These are phyloP conservation scores for Macrocentrus cingulum DNA, from an alignment of 1,140 invertebrate genomes.

Conservation along the genomic window DNA sequence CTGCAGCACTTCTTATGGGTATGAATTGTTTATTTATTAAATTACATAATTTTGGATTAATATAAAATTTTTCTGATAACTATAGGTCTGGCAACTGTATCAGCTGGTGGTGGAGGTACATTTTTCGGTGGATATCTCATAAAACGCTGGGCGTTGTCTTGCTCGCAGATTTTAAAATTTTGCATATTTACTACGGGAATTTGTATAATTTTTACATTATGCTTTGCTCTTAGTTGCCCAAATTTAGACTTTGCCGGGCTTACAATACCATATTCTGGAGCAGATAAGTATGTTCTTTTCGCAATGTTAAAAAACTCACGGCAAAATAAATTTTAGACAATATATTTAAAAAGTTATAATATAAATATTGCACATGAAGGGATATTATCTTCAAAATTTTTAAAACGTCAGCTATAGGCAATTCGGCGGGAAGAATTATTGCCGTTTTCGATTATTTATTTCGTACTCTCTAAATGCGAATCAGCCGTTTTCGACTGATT, in stretches of 20 bases:
- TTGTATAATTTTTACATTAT: constrained; percentile 64
- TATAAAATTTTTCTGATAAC: too few species aligned
- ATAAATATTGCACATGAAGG: too few species aligned
- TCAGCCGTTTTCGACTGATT: too few species aligned
- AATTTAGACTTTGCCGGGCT: constrained; percentile 75
- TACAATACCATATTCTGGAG: constrained; percentile 61
- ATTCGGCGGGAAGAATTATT: too few species aligned
- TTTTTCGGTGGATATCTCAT: constrained; percentile 80
- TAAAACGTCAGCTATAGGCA: too few species aligned
- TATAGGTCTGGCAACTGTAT: constrained; percentile 73
- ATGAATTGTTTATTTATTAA: constrained; percentile 40
- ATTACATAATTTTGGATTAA: too few species aligned
- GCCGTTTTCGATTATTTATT: too few species aligned
- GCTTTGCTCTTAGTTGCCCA: constrained; percentile 74
- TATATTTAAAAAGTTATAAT: too few species aligned
- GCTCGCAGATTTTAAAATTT: constrained; percentile 75
- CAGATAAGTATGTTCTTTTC: constrained; percentile 54
- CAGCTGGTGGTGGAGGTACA: constrained; percentile 75
- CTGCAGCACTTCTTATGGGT: constrained; percentile 77
- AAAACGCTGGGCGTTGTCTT: constrained; percentile 71
- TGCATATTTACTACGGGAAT: constrained; percentile 66
- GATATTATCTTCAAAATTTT: too few species aligned
- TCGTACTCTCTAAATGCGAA: too few species aligned
- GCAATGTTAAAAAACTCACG: background rate
- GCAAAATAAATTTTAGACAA: too few species aligned